Conservation (phyloP, 2,113 vertebrate species). For the Zapus hudsonius region DNA sequence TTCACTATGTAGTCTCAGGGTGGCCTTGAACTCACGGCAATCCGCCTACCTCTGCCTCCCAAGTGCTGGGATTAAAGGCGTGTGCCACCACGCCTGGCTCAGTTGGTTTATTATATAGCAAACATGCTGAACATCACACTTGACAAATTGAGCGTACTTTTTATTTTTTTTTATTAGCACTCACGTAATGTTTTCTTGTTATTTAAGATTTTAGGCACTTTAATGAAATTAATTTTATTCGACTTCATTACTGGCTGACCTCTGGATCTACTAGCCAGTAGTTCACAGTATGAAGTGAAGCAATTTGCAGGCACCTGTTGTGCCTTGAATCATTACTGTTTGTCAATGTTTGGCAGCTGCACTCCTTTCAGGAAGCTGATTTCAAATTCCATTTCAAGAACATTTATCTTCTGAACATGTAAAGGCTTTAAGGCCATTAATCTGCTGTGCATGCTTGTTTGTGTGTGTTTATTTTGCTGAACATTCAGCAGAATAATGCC, state of each 20-base stretch:
- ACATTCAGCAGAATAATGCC: background rate
- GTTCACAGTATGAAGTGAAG: background rate
- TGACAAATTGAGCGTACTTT: background rate
- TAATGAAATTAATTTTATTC: background rate
- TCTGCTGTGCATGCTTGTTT: background rate
- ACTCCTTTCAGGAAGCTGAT: background rate
- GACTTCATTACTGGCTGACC: background rate
- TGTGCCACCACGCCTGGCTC: no score
- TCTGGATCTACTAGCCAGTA: background rate
- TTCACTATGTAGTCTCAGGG: no score
- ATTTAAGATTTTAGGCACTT: background rate
- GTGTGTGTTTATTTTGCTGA: background rate
- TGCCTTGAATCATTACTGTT: background rate
- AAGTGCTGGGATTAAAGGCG: no score
- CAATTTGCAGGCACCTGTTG: background rate
- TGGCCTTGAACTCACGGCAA: no score
- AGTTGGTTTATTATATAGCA: no score
- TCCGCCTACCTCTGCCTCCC: no score
- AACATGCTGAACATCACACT: background rate
- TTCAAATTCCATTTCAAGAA: background rate
- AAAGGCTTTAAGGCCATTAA: background rate
- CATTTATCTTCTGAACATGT: background rate
- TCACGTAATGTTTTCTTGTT: background rate
- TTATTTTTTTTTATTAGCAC: constrained; percentile 5
- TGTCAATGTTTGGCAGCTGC: background rate